Evolutionary conservation across 2,888 invertebrate genomes (phyloP), one percentile per base, ranked within the genome.

Genomic region (Diploptera punctata): DNA sequence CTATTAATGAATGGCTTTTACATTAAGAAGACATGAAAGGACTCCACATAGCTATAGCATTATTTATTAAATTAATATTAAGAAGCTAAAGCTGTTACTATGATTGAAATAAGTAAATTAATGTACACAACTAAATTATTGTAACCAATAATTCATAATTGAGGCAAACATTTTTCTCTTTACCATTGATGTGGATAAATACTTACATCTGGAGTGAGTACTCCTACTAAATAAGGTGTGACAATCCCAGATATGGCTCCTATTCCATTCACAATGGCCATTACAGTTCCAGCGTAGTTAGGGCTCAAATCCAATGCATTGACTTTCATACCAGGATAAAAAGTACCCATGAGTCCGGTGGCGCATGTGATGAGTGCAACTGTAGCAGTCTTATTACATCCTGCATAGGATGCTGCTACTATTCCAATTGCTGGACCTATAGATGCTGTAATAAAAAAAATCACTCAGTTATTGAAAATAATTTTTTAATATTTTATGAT

Each of bases 201-300:
- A 86, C 88, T 87, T 83, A 88, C 88, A 82, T 89, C 87, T 77
- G 89, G 87, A 67, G 91, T 90, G 76, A 91, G 81, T 44, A 88
- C 82, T 16, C 91, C 90, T 43, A 91, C 90, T 57, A 91, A 84
- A 77, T 87, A 88, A 0, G 91, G 91, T 0, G 90, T 89, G 26
- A 91, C 83, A 77, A 92, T 90, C 47, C 92, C 92, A 0, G 91
- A 89, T 19, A 91, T 85, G 0, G 91, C 91, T 18, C 91, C 92
- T 60, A 91, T 89, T 0, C 92, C 92, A 78, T 90, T 90, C 9
- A 89, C 89, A 31, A 90, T 87, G 3, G 90, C 90, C 89, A 90
- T 90, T 73, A 90, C 83, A 0, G 89, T 89, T 2, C 89, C 90
- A 0, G 90, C 89, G 79, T 87, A 90, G 80, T 90, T 90, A 67